These are phyloP conservation scores for Hydrolagus affinis DNA, from an alignment of 2,113 vertebrate species.

Conservation along the genomic window DNA sequence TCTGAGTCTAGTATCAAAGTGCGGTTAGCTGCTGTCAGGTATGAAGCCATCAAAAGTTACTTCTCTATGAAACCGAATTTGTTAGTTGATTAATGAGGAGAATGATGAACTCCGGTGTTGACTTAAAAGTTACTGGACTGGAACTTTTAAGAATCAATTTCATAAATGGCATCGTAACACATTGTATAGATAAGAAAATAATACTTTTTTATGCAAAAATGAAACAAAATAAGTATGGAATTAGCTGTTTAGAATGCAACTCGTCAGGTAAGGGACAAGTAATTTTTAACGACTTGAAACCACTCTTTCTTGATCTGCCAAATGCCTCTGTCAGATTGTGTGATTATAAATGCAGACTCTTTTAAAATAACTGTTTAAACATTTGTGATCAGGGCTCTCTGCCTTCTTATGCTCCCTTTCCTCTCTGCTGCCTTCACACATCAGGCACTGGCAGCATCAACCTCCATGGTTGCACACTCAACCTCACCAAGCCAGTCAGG, in stretches of 20 bases:
- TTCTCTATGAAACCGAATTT: constrained; percentile 1
- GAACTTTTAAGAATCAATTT: neutral
- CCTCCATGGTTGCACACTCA: too few relatives aligned
- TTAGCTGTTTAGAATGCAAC: neutral
- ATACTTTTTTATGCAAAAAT: neutral
- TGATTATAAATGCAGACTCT: too few relatives aligned
- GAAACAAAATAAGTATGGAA: neutral
- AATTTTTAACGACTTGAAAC: neutral
- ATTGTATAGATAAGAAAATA: neutral
- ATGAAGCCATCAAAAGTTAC: constrained; percentile 43
- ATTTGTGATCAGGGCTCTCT: too few relatives aligned
- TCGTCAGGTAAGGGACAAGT: neutral
- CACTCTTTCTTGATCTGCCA: neutral
- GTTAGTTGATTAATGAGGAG: neutral
- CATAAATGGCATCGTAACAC: neutral
- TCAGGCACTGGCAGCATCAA: too few relatives aligned
- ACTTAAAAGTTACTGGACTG: neutral
- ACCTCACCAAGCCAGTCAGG: too few relatives aligned
- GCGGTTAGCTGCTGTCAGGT: constrained; percentile 95
- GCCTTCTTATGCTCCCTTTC: too few relatives aligned
- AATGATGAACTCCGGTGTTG: neutral
- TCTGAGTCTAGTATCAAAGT: constrained; percentile 97
- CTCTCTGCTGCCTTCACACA: too few relatives aligned
- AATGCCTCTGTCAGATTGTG: too few relatives aligned
- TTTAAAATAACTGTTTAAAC: too few relatives aligned